phyloP scores from a whole-genome alignment of 2,797 vertebrate species.

The Syndactyla subalaris region DNA sequence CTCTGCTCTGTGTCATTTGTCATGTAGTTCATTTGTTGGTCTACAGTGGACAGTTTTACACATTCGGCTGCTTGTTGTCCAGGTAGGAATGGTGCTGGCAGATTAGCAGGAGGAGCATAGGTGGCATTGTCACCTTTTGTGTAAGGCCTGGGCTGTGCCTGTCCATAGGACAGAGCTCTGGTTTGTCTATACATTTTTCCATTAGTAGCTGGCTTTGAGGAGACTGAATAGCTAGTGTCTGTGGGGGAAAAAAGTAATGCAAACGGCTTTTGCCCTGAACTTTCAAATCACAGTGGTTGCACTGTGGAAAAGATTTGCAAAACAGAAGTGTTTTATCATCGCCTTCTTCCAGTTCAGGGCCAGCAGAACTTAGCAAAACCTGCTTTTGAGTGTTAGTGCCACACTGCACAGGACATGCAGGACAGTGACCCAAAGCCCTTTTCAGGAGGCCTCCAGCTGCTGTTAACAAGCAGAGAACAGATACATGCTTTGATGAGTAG shows the following conservation, averaged over 20 bases:
- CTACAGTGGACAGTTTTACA: neutral
- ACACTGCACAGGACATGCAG: neutral
- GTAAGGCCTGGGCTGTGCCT: neutral
- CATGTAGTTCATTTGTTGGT: neutral
- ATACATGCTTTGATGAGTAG: neutral
- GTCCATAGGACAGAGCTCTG: neutral
- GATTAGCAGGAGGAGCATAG: neutral
- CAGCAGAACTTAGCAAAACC: neutral
- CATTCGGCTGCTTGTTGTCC: neutral
- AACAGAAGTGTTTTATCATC: neutral
- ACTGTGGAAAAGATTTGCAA: neutral
- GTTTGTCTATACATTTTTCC: neutral
- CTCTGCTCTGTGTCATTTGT: neutral
- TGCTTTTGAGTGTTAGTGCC: neutral
- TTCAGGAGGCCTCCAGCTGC: neutral
- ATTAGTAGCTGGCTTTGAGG: neutral
- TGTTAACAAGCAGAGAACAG: neutral
- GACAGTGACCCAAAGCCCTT: neutral
- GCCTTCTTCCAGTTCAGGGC: neutral
- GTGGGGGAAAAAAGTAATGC: neutral
- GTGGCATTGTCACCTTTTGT: neutral
- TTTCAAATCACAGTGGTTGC: neutral
- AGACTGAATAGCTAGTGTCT: neutral
- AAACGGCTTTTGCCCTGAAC: neutral
- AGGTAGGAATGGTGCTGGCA: neutral